Base-by-base conservation (phyloP, 1,140 invertebrate species). In the Centruroides sculpturatus region DNA sequence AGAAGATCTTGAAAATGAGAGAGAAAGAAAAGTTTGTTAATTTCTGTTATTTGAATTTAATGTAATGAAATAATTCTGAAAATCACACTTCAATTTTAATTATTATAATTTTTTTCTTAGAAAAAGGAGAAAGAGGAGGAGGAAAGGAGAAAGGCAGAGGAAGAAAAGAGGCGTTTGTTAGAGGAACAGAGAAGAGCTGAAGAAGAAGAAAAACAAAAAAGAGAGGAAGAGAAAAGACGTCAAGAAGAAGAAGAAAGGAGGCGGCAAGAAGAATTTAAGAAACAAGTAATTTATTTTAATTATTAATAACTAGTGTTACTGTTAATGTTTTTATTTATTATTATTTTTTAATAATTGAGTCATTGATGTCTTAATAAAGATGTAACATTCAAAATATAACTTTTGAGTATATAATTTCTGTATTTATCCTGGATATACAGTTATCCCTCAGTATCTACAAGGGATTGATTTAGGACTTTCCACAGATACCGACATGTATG, bases 211-310 rank as follows among this genome's bases (percentile, higher is more conserved):
- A 61, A 60, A 64, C 62, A 70, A 65, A 56, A 62, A 54, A 59
- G 63, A 63, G 47, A 65, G 48, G 68, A 73, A 65, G 66, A 68
- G 53, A 64, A 69, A 35, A 68, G 67, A 54, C 66, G 63, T 55
- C 56, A 63, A 48, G 63, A 67, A 63, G 69, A 69, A 60, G 66
- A 68, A 60, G 61, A 71, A 48, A 61, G 69, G 57, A 61, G 67
- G 59, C 66, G 69, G 52, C 67, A 71, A 48, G 66, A 72, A 59
- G 71, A 73, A 60, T 52, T 72, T 12, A 57, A 62, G 8, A 41
- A 41, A 41, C 41, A 41, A 8, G 41, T 41, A 41, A 41, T 6
- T 41, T 41, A 23, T 23, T 23, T 23, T 23, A 23, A 23, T 23
- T 23, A 23, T 23, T 23, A 23, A 23, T 23, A 23, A 23, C 2